Evolutionary conservation across 2,888 invertebrate species (phyloP).

Genomic region (Tridacna crocea): DNA sequence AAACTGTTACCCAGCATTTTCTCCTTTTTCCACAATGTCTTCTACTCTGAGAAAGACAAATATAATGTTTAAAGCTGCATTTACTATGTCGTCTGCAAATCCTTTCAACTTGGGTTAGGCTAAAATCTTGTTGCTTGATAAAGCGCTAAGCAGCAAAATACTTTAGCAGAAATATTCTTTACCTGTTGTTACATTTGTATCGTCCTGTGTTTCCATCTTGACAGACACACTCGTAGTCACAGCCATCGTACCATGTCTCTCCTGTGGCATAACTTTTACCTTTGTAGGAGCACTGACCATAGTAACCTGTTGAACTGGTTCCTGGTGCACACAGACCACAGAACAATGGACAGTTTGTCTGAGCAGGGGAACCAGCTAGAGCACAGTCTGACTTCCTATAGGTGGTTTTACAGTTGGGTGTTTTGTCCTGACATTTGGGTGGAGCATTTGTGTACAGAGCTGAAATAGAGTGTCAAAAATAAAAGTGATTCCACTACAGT

Average conservation of each 20-base stretch:
- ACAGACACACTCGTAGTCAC: slow-evolving; percentile 72
- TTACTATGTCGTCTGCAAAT: too few species aligned
- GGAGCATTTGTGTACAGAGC: slow-evolving; percentile 65
- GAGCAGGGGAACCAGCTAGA: slow-evolving; percentile 63
- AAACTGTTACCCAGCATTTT: too few species aligned
- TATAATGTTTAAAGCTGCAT: too few species aligned
- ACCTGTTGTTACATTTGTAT: slow-evolving; percentile 69
- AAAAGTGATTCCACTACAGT: too few species aligned
- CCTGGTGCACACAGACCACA: slow-evolving; percentile 70
- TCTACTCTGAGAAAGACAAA: too few species aligned
- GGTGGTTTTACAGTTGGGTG: slow-evolving; percentile 64
- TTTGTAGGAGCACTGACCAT: slow-evolving; percentile 70
- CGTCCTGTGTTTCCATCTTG: slow-evolving; percentile 66
- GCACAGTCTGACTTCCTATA: slow-evolving; percentile 68
- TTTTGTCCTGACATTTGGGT: slow-evolving; percentile 68
- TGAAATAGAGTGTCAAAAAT: slow-evolving; percentile 25
- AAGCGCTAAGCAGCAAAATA: too few species aligned
- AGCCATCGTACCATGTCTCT: slow-evolving; percentile 69
- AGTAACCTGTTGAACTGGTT: slow-evolving; percentile 47
- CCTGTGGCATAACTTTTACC: slow-evolving; percentile 63
- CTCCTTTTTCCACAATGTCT: too few species aligned
- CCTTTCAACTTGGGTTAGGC: too few species aligned
- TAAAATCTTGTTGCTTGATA: too few species aligned
- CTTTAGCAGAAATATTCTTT: background rate
- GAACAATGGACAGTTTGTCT: slow-evolving; percentile 70